A percentile compares a stretch with the other conserved stretches of the same genome.
phyloP scores from a whole-genome alignment of 2,113 vertebrate species.

The Cygnus buccinator region DNA sequence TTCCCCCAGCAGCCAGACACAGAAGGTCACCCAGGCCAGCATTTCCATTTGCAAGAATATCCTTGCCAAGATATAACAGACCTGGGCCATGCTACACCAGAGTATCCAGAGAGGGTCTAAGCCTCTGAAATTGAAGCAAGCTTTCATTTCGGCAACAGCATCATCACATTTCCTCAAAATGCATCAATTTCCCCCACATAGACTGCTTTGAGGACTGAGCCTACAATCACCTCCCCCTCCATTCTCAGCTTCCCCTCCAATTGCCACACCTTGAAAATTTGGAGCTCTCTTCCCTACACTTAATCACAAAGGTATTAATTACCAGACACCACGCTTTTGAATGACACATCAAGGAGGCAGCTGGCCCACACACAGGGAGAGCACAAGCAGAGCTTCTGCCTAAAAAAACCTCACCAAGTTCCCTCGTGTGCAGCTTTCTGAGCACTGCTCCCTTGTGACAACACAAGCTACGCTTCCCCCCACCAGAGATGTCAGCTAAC shows the following conservation, averaged over 20 bases:
- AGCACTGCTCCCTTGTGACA: neutral
- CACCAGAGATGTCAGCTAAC: neutral
- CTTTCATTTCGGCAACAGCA: neutral
- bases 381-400: neutral
- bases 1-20: neutral
- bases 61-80: constrained; percentile 13
- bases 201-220: neutral
- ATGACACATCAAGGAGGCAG: neutral
- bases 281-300: neutral
- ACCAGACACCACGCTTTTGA: neutral
- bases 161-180: neutral
- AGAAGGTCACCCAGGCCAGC: constrained; percentile 49
- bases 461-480: neutral
- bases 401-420: neutral
- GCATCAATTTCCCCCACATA: neutral
- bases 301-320: neutral
- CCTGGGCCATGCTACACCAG: neutral
- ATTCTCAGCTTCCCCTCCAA: neutral
- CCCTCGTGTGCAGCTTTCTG: rapidly evolving
- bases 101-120: neutral
- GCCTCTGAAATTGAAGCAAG: constrained; percentile 8
- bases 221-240: neutral
- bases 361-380: neutral
- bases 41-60: constrained; percentile 5
- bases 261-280: neutral